These are phyloP conservation scores for Gobiocypris rarus DNA, from an alignment of 2,113 vertebrate species.

Conservation along the genomic window DNA sequence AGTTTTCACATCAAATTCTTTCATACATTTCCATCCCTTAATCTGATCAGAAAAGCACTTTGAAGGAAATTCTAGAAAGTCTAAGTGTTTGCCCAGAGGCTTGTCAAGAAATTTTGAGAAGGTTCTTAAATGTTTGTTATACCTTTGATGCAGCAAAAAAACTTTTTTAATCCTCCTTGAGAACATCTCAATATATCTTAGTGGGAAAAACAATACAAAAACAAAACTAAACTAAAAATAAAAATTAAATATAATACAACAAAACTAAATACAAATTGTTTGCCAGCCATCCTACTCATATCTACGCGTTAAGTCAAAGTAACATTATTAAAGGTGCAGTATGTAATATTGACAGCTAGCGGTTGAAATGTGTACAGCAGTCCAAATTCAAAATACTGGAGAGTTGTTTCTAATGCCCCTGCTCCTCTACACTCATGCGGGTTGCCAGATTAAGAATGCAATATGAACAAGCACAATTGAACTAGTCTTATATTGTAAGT, in stretches of 20 bases:
- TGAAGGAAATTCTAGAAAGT: neutral
- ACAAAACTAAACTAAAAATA: neutral
- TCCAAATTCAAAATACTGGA: no score
- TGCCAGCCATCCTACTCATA: neutral
- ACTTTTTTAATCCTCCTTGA: neutral
- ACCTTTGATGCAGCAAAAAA: neutral
- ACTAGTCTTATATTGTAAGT: no score
- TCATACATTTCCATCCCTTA: neutral
- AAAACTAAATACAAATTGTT: neutral
- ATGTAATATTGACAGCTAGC: no score
- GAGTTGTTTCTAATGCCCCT: no score
- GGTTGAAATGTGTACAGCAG: no score
- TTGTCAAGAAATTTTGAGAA: neutral
- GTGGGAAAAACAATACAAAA: neutral
- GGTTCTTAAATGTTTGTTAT: neutral
- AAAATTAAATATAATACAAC: neutral
- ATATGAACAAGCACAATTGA: no score
- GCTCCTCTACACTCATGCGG: no score
- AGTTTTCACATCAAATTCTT: constrained; percentile 3
- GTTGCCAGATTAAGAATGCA: no score
- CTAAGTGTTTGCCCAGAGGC: neutral
- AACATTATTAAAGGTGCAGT: neutral
- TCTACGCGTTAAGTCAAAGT: neutral
- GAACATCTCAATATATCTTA: neutral
- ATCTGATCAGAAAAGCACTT: neutral